Evolutionary conservation across 1,140 invertebrate species (phyloP).

Genomic region (Muscidifurax raptorellus): DNA sequence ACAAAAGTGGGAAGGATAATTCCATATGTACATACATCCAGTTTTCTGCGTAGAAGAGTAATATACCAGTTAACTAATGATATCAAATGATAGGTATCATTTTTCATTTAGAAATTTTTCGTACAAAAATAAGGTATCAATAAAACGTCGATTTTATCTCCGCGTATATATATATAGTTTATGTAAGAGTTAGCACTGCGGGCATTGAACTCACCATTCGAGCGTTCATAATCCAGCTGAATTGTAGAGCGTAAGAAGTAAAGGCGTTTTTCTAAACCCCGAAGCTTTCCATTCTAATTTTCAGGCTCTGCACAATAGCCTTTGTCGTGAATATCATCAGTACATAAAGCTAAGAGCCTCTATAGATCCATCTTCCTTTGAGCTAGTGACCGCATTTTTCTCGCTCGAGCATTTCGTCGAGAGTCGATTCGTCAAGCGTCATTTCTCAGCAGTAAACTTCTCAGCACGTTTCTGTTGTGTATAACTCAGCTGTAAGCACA

Average conservation of each 20-base stretch:
- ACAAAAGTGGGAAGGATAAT: too few relatives aligned
- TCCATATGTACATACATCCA: too few relatives aligned
- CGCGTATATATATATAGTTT: not conserved
- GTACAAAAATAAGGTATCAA: too few relatives aligned
- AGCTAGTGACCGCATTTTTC: conserved; percentile 34
- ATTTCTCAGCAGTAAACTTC: conserved; percentile 17
- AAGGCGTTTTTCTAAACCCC: not conserved
- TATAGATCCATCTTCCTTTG: not conserved
- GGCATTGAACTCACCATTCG: not conserved
- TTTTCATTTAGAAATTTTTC: too few relatives aligned
- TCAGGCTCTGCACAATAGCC: not conserved
- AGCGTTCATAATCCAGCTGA: not conserved
- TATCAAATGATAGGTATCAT: too few relatives aligned
- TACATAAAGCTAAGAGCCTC: not conserved
- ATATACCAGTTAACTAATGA: too few relatives aligned
- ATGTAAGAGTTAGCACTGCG: not conserved
- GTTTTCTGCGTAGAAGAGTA: too few relatives aligned
- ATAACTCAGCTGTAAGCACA: not conserved
- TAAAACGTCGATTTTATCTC: too few relatives aligned
- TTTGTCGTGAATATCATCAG: conserved; percentile 4
- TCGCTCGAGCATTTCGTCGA: not conserved
- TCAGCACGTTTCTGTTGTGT: not conserved
- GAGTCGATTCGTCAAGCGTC: conserved; percentile 42
- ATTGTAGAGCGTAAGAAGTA: not conserved
- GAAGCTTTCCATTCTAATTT: not conserved